Base-by-base conservation (phyloP, 2,888 invertebrate species). In the Leptothorax acervorum region DNA sequence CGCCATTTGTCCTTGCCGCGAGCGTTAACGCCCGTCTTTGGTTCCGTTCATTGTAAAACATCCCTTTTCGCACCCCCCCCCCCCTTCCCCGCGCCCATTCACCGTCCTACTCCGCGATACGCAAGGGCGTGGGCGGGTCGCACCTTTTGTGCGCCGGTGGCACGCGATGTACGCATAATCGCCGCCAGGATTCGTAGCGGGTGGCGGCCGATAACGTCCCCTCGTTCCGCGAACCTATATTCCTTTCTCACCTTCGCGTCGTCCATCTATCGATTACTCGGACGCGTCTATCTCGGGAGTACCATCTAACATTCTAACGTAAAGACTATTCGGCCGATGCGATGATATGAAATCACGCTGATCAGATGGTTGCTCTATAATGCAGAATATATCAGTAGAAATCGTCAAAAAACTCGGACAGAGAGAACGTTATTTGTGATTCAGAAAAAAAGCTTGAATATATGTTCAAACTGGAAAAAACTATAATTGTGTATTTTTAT, bases 161-260 rank as follows among this genome's bases (percentile, higher is more conserved):
- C 94, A 95, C 94, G 94, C 94, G 93, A 95, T 93, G 91, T 92
- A 91, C 93, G 92, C 94, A 94, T 95, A 94, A 94, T 93, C 93
- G 90, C 91, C 86, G 86, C 76, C 87, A 70, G 81, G 66, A 82
- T 76, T 45, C 81, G 81, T 35, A 35, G 78, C 71, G 70, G 83
- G 42, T 68, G 65, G 57, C 51, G 65, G 55, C 66, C 83, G 82
- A 85, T 87, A 90, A 90, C 88, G 78, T 71, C 48, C 70, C 70
- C 78, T 70, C 74, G 84, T 90, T 87, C 87, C 83, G 86, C 90
- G 86, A 90, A 91, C 87, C 86, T 71, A 87, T 71, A 87, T 91
- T 88, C 73, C 84, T 86, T 84, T 81, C 76, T 66, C 71, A 65
- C 23, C 66, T 63, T 18, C 23, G 31, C 28, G 35, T 63, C 28